Percentiles rank a stretch among this genome's conserved stretches.
Conservation (phyloP, 2,888 invertebrate genomes). For the Drosophila pseudotalamancana region DNA sequence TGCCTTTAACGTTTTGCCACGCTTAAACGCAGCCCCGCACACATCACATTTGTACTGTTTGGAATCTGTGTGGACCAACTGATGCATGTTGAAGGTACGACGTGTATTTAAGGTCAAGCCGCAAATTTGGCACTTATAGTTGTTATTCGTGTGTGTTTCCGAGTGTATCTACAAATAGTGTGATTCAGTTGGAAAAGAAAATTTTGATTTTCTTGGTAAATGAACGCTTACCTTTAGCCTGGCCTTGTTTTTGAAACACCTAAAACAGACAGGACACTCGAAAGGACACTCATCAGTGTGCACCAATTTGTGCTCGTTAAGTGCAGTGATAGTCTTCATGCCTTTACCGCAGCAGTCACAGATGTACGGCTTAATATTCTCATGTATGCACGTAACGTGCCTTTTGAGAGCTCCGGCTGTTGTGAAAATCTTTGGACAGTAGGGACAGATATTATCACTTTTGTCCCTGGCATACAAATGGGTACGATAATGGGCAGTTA, state of each 20-base stretch:
- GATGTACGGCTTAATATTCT: conserved; percentile 83
- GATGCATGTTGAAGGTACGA: conserved; percentile 85
- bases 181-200: not conserved
- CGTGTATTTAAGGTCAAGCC: conserved; percentile 84
- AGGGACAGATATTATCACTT: conserved; percentile 59
- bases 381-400: conserved; percentile 79
- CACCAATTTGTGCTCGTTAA: conserved; percentile 85
- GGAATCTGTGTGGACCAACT: conserved; percentile 82
- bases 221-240: conserved; percentile 72
- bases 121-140: conserved; percentile 84
- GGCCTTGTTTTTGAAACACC: conserved; percentile 82
- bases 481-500: conserved; percentile 54
- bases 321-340: conserved; percentile 84
- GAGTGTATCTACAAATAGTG: conserved; percentile 80
- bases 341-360: conserved; percentile 85
- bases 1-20: conserved; percentile 83
- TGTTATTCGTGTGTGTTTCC: conserved; percentile 84
- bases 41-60: conserved; percentile 83
- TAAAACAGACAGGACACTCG: conserved; percentile 84
- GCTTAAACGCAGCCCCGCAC: conserved; percentile 83
- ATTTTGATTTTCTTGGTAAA: too few species aligned
- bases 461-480: conserved; percentile 66
- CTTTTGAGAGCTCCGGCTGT: conserved; percentile 71
- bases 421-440: conserved; percentile 71
- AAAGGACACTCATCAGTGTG: conserved; percentile 85